These are phyloP conservation scores for Dermatemys mawii DNA, from an alignment of 2,113 vertebrate species.

Conservation along the genomic window DNA sequence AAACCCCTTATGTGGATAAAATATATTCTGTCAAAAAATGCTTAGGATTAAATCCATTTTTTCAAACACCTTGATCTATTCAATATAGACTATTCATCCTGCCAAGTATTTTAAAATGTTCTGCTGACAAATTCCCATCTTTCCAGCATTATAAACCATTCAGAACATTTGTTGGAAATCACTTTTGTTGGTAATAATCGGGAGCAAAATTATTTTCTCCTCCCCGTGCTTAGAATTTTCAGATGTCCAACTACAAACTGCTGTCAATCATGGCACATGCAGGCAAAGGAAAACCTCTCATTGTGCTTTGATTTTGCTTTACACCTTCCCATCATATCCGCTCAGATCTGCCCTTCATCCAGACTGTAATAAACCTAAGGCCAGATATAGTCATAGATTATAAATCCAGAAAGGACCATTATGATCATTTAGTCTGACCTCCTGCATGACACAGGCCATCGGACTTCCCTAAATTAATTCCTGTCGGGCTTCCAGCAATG, in stretches of 20 bases:
- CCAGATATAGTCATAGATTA: not conserved
- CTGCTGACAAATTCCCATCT: constrained; percentile 22
- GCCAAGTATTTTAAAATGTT: constrained; percentile 29
- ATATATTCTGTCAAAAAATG: constrained; percentile 51
- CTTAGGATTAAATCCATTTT: constrained; percentile 53
- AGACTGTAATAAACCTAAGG: not conserved
- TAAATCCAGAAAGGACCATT: not conserved
- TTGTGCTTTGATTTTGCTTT: not conserved
- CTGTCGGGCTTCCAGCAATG: not conserved
- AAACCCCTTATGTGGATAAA: constrained; percentile 51
- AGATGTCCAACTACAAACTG: not conserved
- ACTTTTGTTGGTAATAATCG: constrained; percentile 10
- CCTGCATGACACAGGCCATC: not conserved
- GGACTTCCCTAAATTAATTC: not conserved
- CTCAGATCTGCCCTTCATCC: not conserved
- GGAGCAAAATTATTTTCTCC: not conserved
- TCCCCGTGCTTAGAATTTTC: not conserved
- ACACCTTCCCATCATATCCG: not conserved
- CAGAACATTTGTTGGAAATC: not conserved
- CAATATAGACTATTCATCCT: constrained; percentile 51
- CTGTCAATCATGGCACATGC: not conserved
- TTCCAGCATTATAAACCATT: not conserved
- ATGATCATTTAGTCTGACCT: not conserved
- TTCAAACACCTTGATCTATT: constrained; percentile 34
- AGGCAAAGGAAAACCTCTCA: not conserved